A percentile compares a stretch with the other conserved stretches of the same genome.
Conservation (phyloP, 2,797 vertebrate species). For the Aphelocoma californica region DNA sequence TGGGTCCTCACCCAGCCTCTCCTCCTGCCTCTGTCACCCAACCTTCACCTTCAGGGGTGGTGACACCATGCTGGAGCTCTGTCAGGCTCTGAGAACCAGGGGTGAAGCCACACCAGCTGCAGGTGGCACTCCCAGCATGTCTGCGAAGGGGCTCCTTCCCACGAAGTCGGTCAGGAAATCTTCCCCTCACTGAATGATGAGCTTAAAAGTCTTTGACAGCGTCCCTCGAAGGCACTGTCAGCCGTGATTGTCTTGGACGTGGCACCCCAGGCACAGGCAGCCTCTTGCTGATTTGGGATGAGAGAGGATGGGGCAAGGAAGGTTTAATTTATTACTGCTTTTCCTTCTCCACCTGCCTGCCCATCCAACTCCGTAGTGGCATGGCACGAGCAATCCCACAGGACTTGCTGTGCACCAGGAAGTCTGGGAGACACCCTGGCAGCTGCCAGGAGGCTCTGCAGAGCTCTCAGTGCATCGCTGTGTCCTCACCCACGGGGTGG, state of each 20-base stretch:
- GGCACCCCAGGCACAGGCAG: neutral
- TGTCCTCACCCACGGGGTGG: neutral
- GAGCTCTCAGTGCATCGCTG: neutral
- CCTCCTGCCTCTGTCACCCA: neutral
- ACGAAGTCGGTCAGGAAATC: neutral
- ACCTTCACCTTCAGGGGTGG: neutral
- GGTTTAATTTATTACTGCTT: neutral
- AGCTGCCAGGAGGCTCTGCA: neutral
- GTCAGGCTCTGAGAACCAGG: neutral
- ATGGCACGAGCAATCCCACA: neutral
- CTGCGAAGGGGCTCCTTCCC: neutral
- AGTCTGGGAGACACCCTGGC: neutral
- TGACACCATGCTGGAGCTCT: neutral
- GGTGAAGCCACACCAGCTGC: fast-evolving
- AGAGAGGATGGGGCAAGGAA: neutral
- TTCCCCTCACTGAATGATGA: neutral
- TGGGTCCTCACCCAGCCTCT: neutral
- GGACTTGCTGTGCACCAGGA: neutral
- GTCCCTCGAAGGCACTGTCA: slow-evolving; percentile 13
- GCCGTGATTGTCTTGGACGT: neutral
- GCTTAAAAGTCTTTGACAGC: slow-evolving; percentile 26
- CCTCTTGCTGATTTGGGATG: neutral
- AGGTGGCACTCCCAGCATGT: neutral
- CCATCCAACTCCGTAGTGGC: fast-evolving
- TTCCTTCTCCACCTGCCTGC: neutral